phyloP scores from a whole-genome alignment of 2,113 vertebrate species.

The Saccopteryx bilineata region DNA sequence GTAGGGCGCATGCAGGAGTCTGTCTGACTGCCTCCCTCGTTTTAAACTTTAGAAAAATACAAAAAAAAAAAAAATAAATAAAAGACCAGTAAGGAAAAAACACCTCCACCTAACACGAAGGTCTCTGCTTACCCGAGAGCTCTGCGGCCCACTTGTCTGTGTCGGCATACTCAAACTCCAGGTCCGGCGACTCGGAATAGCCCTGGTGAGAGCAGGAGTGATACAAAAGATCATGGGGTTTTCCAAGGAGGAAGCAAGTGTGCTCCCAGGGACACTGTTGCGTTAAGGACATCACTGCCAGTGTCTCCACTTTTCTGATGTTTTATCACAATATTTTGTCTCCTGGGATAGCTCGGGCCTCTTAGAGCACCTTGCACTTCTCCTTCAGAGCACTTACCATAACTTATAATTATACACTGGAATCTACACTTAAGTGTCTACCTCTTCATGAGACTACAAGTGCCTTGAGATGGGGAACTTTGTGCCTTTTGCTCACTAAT shows the following conservation, averaged over 20 bases:
- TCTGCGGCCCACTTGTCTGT: constrained; percentile 97
- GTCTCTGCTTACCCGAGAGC: constrained; percentile 91
- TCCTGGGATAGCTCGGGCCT: neutral
- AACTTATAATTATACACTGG: neutral
- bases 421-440: neutral
- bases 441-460: neutral
- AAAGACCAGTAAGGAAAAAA: neutral
- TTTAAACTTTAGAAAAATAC: too few species aligned
- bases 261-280: neutral
- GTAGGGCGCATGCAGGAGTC: too few species aligned
- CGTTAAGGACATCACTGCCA: neutral
- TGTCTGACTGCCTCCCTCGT: too few species aligned
- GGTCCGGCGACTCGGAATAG: constrained; percentile 95
- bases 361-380: neutral
- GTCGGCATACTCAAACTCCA: constrained; percentile 98
- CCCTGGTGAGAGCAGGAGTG: constrained; percentile 87
- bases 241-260: neutral
- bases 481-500: neutral
- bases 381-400: neutral
- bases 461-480: neutral
- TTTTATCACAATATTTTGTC: neutral
- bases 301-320: neutral
- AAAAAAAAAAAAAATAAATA: too few species aligned
- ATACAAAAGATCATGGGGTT: neutral
- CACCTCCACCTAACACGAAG: neutral